Percentiles rank a stretch among this genome's conserved stretches.
phyloP scores from a whole-genome alignment of 2,888 invertebrate species.

The Theretra japonica region DNA sequence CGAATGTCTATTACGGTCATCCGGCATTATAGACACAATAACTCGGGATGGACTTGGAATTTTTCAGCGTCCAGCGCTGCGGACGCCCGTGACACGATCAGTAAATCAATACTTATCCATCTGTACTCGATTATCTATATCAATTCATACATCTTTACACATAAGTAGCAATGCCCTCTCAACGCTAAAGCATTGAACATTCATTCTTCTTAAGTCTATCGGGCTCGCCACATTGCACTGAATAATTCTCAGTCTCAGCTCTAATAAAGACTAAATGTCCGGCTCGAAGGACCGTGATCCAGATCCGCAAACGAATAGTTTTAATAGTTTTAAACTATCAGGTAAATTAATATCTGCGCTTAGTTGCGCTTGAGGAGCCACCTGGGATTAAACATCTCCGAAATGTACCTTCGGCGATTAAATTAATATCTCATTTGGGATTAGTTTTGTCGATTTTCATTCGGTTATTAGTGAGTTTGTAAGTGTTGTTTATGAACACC shows the following conservation, averaged over 20 bases:
- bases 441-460: conserved; percentile 2
- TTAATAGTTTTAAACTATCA: conserved; percentile 12
- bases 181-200: neutral
- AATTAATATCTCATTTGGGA: conserved; percentile 17
- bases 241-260: neutral
- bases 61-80: no score
- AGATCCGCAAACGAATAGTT: conserved; percentile 13
- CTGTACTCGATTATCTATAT: no score
- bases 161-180: neutral
- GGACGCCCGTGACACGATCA: no score
- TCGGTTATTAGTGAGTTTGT: neutral
- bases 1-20: no score
- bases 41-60: no score
- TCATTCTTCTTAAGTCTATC: neutral
- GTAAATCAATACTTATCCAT: no score
- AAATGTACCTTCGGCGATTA: neutral
- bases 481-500: neutral
- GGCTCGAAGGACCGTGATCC: neutral
- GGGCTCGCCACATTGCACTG: neutral
- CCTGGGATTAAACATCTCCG: conserved; percentile 6
- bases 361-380: neutral
- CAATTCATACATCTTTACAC: no score
- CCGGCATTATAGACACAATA: no score
- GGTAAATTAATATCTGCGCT: conserved; percentile 5
- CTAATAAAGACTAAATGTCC: conserved; percentile 5